These are phyloP conservation scores for Anhinga rufa DNA, from an alignment of 2,113 vertebrate genomes.

Conservation along the genomic window DNA sequence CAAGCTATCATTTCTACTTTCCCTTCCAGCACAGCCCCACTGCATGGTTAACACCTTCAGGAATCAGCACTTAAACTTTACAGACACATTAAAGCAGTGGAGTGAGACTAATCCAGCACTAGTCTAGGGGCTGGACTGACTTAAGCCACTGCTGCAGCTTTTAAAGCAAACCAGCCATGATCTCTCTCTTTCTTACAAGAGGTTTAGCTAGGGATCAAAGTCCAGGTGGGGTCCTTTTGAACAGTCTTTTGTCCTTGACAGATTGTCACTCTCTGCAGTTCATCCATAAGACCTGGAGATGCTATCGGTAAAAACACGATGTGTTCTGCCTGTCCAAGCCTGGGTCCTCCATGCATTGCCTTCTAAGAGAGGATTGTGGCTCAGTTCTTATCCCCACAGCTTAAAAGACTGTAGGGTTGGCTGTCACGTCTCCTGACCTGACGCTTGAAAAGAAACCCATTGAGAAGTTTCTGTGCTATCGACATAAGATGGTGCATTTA, in stretches of 20 bases:
- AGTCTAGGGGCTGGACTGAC: background rate
- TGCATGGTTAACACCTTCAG: background rate
- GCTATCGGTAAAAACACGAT: background rate
- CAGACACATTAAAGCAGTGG: background rate
- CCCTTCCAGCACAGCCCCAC: background rate
- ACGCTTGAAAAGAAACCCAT: background rate
- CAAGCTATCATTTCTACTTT: background rate
- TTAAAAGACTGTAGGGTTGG: background rate
- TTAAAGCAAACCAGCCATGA: background rate
- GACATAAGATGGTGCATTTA: background rate
- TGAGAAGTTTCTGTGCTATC: background rate
- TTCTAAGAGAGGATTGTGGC: background rate
- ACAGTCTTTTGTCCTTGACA: background rate
- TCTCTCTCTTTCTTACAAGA: background rate
- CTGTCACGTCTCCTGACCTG: background rate
- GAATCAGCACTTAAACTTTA: background rate
- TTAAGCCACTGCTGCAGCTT: background rate
- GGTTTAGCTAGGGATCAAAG: background rate
- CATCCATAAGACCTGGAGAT: background rate
- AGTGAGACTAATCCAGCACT: conserved; percentile 7
- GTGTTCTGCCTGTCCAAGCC: background rate
- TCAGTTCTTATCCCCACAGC: background rate
- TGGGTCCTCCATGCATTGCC: background rate
- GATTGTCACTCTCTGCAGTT: background rate
- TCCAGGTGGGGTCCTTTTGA: background rate